These are phyloP conservation scores for Eulemur coronatus DNA, from an alignment of 2,797 vertebrate genomes.

Conservation along the genomic window DNA sequence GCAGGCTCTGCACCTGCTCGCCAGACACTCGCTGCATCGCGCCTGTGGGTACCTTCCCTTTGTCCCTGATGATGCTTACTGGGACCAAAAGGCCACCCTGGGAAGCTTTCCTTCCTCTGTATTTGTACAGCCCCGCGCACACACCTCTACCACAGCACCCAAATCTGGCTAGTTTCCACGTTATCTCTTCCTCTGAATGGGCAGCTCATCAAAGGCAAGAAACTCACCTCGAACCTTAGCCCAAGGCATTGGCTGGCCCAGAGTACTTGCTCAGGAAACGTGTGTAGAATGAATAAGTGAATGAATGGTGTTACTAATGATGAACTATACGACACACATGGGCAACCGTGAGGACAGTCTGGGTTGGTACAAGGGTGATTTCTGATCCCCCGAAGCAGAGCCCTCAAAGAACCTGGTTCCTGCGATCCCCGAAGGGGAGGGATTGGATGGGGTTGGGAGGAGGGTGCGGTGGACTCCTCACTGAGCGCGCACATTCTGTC, in stretches of 20 bases:
- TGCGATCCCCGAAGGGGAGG: not conserved
- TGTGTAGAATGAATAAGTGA: not conserved
- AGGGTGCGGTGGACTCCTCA: constrained; percentile 42
- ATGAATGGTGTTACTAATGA: not conserved
- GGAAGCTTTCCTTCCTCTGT: not conserved
- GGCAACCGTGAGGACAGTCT: not conserved
- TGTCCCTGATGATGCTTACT: not conserved
- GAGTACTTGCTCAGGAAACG: not conserved
- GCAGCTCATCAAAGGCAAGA: not conserved
- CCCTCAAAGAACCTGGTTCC: not conserved
- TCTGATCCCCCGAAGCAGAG: not conserved
- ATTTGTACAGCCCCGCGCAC: not conserved
- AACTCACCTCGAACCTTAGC: not conserved
- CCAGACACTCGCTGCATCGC: not conserved
- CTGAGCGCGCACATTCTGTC: constrained; percentile 40
- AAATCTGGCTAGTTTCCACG: not conserved
- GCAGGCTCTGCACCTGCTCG: fast-evolving
- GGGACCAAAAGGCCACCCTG: not conserved
- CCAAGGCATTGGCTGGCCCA: not conserved
- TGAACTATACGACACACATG: not conserved
- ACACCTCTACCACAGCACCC: not conserved
- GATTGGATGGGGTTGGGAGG: not conserved
- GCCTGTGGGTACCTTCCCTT: not conserved
- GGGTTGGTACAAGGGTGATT: not conserved
- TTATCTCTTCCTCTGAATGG: not conserved